Percentiles rank a stretch among this genome's conserved stretches.
Evolutionary conservation across 2,888 invertebrate genomes (phyloP).

Genomic region (Scaptomyza flava): DNA sequence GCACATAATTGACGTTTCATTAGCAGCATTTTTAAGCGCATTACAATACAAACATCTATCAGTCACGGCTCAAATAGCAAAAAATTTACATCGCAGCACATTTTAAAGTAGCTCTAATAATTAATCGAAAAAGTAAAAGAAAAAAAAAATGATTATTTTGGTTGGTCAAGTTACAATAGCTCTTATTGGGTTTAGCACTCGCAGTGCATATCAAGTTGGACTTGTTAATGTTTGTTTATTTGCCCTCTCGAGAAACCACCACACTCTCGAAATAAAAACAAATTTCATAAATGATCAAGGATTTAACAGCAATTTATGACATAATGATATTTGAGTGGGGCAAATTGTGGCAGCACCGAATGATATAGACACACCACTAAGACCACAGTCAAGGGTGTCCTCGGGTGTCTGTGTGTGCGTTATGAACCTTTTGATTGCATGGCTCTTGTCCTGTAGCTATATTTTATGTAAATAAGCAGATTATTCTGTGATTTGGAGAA

Average conservation of each 20-base stretch:
- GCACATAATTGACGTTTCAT: conserved; percentile 78
- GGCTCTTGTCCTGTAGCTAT: conserved; percentile 47
- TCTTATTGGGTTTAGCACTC: conserved; percentile 45
- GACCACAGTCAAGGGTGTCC: conserved; percentile 6
- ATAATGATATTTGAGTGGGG: conserved; percentile 74
- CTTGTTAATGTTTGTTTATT: conserved; percentile 10
- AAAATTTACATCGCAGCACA: not conserved
- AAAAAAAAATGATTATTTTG: conserved; percentile 12
- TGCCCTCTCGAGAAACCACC: conserved; percentile 1
- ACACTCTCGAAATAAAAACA: conserved; percentile 45
- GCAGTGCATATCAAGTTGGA: conserved; percentile 58
- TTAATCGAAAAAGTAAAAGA: conserved; percentile 25
- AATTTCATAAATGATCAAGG: conserved; percentile 80
- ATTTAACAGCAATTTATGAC: conserved; percentile 77
- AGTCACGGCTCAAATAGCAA: not conserved
- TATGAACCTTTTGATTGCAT: conserved; percentile 45
- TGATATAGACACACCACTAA: conserved; percentile 33
- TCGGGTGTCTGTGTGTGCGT: conserved; percentile 24
- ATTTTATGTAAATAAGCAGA: conserved; percentile 80
- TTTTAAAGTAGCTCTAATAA: conserved; percentile 41
- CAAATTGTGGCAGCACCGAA: conserved; percentile 57
- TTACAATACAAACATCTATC: conserved; percentile 61
- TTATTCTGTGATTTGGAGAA: conserved; percentile 75
- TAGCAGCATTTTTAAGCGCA: conserved; percentile 66
- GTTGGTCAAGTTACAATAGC: conserved; percentile 49